These are phyloP conservation scores for Poliocrania exsul DNA, from an alignment of 2,797 vertebrate species.

Conservation along the genomic window DNA sequence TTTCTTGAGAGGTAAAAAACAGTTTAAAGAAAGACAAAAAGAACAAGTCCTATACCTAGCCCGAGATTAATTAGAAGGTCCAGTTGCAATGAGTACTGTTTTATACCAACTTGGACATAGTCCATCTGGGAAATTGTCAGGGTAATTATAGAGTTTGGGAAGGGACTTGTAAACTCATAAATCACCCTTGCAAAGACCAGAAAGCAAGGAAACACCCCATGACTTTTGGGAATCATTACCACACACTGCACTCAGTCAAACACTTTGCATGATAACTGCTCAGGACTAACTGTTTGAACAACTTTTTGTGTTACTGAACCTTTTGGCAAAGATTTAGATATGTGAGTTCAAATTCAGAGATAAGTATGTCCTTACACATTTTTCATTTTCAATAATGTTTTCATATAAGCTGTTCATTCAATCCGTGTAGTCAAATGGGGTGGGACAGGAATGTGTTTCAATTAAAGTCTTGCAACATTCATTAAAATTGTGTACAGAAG, in stretches of 20 bases:
- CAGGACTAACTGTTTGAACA: neutral
- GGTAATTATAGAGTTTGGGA: constrained; percentile 19
- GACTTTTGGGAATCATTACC: neutral
- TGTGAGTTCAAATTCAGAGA: neutral
- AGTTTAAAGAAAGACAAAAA: constrained; percentile 23
- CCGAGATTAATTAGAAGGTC: neutral
- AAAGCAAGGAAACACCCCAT: constrained; percentile 22
- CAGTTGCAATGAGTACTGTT: neutral
- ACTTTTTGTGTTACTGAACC: neutral
- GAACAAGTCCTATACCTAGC: neutral
- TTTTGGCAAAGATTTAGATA: neutral
- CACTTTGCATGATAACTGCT: neutral
- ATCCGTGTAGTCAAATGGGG: neutral
- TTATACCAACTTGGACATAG: constrained; percentile 7
- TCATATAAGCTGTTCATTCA: neutral
- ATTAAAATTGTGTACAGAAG: neutral
- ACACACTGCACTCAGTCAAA: neutral
- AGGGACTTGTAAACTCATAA: constrained; percentile 51
- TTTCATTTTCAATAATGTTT: neutral
- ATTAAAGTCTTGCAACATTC: neutral
- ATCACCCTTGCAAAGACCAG: constrained; percentile 22
- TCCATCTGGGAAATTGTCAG: constrained; percentile 7
- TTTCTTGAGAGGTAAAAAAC: neutral
- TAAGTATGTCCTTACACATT: neutral
- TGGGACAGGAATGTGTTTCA: accelerated